These are phyloP conservation scores for Chaenodraco wilsoni DNA, from an alignment of 2,797 vertebrate species.

Conservation along the genomic window DNA sequence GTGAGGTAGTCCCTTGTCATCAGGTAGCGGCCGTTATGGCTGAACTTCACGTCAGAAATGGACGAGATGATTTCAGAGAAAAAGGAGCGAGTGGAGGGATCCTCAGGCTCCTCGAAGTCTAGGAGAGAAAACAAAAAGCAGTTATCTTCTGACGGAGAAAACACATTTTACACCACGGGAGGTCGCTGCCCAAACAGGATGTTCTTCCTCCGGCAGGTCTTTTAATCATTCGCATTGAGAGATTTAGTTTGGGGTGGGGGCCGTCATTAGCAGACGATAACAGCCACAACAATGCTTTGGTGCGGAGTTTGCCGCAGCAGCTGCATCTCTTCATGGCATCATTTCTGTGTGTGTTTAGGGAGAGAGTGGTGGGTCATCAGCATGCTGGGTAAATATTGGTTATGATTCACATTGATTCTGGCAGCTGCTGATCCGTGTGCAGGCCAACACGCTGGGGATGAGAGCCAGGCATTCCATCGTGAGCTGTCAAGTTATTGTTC, in stretches of 20 bases:
- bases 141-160: slow-evolving; percentile 29
- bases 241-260: slow-evolving; percentile 34
- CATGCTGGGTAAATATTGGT: slow-evolving; percentile 81
- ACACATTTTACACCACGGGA: slow-evolving; percentile 17
- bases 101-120: slow-evolving; percentile 97
- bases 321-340: slow-evolving; percentile 66
- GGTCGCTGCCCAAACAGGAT: slow-evolving; percentile 9
- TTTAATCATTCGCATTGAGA: slow-evolving; percentile 33
- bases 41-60: slow-evolving; percentile 97
- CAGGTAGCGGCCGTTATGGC: slow-evolving; percentile 95
- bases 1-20: slow-evolving; percentile 98
- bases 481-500: slow-evolving; percentile 78
- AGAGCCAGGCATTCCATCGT: slow-evolving; percentile 80
- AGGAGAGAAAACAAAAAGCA: slow-evolving; percentile 10
- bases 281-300: slow-evolving; percentile 44
- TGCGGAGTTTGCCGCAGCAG: slow-evolving; percentile 50
- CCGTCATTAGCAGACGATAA: slow-evolving; percentile 39
- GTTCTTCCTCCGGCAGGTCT: slow-evolving; percentile 5
- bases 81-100: slow-evolving; percentile 94
- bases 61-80: slow-evolving; percentile 99
- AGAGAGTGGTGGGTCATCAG: slow-evolving; percentile 74
- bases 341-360: slow-evolving; percentile 60
- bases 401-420: slow-evolving; percentile 84
- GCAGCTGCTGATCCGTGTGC: slow-evolving; percentile 80
- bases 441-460: slow-evolving; percentile 72